Evolutionary conservation across 2,888 invertebrate species (phyloP).

Genomic region (Polyploca ridens): DNA sequence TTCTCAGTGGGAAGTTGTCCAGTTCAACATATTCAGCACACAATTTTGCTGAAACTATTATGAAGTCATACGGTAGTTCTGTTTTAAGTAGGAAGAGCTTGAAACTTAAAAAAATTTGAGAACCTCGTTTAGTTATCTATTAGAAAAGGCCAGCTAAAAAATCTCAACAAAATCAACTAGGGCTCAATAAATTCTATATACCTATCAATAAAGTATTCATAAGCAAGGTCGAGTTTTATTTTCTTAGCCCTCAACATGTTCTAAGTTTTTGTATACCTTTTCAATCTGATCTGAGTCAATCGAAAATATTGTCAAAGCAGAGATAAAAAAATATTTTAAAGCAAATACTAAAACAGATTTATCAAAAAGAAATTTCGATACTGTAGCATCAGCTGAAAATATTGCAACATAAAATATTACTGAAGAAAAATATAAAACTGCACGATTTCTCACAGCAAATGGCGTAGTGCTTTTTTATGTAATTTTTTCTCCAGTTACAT

Average conservation of each 20-base stretch:
- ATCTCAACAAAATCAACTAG: too few species aligned
- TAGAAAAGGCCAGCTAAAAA: too few species aligned
- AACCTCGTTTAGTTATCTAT: too few species aligned
- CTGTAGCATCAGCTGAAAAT: background rate
- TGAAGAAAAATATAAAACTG: constrained; percentile 1
- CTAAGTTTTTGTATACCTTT: background rate
- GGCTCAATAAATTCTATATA: too few species aligned
- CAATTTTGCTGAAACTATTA: too few species aligned
- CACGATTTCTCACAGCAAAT: background rate
- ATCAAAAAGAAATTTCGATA: background rate
- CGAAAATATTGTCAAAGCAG: background rate
- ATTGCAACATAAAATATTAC: background rate
- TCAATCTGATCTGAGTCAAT: background rate
- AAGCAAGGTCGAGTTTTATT: background rate
- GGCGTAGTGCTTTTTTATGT: constrained; percentile 5
- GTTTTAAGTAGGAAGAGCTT: too few species aligned
- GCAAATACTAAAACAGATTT: constrained; percentile 3
- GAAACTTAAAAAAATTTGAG: too few species aligned
- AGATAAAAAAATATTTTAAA: background rate
- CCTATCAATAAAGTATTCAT: background rate
- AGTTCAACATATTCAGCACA: too few species aligned
- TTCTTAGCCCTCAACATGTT: background rate
- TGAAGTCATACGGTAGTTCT: too few species aligned
- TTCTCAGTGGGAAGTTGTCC: too few species aligned
- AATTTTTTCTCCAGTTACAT: constrained; percentile 31